Percentiles rank a stretch among this genome's conserved stretches.
Evolutionary conservation across 2,113 vertebrate genomes (phyloP).

Genomic region (Calonectris borealis): DNA sequence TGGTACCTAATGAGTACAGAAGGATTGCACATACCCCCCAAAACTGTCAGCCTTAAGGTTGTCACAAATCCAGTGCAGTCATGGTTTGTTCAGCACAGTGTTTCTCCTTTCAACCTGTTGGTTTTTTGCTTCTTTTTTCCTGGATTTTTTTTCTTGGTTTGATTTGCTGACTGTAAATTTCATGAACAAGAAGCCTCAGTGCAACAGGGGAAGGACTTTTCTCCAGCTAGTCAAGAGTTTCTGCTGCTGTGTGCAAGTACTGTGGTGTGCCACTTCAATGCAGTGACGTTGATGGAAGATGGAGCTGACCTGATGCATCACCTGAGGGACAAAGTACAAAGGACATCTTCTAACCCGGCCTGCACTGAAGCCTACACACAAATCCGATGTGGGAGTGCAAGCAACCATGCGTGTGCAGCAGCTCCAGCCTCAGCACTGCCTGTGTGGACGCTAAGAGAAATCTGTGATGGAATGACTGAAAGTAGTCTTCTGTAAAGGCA

Average conservation of each 20-base stretch:
- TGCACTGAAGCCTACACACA: background rate
- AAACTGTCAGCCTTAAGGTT: background rate
- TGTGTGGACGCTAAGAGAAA: background rate
- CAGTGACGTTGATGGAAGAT: background rate
- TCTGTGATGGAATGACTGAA: background rate
- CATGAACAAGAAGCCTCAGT: background rate
- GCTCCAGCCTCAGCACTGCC: background rate
- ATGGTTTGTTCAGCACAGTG: background rate
- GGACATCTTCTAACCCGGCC: background rate
- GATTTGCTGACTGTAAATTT: background rate
- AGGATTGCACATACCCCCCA: background rate
- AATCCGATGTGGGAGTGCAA: background rate
- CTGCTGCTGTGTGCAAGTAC: background rate
- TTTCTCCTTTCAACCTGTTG: background rate
- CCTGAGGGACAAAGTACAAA: background rate
- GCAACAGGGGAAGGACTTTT: background rate
- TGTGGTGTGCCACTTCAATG: background rate
- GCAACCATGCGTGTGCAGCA: accelerated
- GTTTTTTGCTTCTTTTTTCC: background rate
- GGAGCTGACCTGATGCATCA: background rate
- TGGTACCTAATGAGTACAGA: background rate
- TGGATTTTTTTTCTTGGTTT: background rate
- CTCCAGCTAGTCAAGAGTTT: background rate
- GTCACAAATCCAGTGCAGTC: background rate
- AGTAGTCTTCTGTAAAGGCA: background rate